These are phyloP conservation scores for Torymus tubicola DNA, from an alignment of 2,888 invertebrate species.

Conservation along the genomic window DNA sequence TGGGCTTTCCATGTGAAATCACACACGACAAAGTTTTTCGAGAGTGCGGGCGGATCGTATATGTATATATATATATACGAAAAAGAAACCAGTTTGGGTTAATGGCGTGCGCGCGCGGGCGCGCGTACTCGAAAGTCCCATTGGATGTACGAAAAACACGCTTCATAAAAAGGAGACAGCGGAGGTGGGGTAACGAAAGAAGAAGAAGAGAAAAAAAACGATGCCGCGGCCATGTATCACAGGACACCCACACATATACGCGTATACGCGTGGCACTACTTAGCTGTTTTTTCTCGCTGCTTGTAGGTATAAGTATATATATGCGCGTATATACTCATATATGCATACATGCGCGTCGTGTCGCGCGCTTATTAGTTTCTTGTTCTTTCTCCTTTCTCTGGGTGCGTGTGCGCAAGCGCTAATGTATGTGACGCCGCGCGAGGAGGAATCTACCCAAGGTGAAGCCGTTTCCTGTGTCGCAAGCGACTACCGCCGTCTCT, in stretches of 20 bases:
- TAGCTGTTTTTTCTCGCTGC: slow-evolving; percentile 51
- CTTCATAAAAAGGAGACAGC: slow-evolving; percentile 64
- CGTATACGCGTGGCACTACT: slow-evolving; percentile 53
- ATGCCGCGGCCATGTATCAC: slow-evolving; percentile 65
- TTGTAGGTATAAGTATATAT: background rate
- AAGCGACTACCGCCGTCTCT: slow-evolving; percentile 61
- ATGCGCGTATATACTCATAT: no score
- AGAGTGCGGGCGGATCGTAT: background rate
- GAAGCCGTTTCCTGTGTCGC: slow-evolving; percentile 73
- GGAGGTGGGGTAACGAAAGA: no score
- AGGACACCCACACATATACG: slow-evolving; percentile 65
- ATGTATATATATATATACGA: slow-evolving; percentile 8
- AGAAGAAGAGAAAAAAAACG: slow-evolving; percentile 3
- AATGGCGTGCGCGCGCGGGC: slow-evolving; percentile 25
- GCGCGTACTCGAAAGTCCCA: slow-evolving; percentile 58
- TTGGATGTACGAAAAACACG: slow-evolving; percentile 64
- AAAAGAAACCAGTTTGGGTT: slow-evolving; percentile 54
- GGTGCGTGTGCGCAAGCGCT: slow-evolving; percentile 16
- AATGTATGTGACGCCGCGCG: slow-evolving; percentile 47
- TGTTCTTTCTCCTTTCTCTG: slow-evolving; percentile 38
- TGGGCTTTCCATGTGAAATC: slow-evolving; percentile 4
- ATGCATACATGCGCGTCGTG: slow-evolving; percentile 26
- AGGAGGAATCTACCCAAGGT: slow-evolving; percentile 64
- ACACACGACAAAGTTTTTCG: slow-evolving; percentile 24
- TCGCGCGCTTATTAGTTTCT: slow-evolving; percentile 48